Evolutionary conservation across 2,113 vertebrate species (phyloP).

Genomic region (Zosterops hypoxanthus): DNA sequence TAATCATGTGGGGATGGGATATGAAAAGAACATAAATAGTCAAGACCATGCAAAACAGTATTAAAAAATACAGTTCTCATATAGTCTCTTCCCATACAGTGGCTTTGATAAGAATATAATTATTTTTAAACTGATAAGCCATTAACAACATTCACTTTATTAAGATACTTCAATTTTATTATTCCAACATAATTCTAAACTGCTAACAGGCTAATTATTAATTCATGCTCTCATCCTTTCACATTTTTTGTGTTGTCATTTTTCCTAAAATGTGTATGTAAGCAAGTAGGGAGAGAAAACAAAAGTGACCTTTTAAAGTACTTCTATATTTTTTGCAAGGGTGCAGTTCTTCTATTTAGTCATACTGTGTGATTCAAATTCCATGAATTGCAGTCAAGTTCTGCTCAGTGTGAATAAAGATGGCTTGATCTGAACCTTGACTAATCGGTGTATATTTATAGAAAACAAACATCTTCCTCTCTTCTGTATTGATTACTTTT

Average conservation of each 20-base stretch:
- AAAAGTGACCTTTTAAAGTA: neutral
- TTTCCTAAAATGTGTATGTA: neutral
- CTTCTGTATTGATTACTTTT: neutral
- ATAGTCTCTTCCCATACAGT: neutral
- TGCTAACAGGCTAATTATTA: neutral
- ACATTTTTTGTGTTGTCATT: neutral
- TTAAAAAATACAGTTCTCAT: neutral
- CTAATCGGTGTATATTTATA: neutral
- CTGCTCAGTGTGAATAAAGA: neutral
- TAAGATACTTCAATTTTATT: neutral
- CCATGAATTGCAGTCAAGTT: neutral
- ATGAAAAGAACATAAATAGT: neutral
- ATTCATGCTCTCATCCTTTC: neutral
- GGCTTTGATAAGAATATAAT: neutral
- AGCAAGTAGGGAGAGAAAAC: neutral
- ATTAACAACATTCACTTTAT: neutral
- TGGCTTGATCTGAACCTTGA: neutral
- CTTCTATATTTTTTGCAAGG: neutral
- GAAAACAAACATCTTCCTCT: neutral
- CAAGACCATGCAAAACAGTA: neutral
- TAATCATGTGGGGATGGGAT: neutral
- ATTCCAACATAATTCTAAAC: neutral
- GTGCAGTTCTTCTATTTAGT: neutral
- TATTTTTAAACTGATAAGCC: neutral
- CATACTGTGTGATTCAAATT: neutral